Conservation (phyloP, 2,113 vertebrate species). For the Platichthys flesus region DNA sequence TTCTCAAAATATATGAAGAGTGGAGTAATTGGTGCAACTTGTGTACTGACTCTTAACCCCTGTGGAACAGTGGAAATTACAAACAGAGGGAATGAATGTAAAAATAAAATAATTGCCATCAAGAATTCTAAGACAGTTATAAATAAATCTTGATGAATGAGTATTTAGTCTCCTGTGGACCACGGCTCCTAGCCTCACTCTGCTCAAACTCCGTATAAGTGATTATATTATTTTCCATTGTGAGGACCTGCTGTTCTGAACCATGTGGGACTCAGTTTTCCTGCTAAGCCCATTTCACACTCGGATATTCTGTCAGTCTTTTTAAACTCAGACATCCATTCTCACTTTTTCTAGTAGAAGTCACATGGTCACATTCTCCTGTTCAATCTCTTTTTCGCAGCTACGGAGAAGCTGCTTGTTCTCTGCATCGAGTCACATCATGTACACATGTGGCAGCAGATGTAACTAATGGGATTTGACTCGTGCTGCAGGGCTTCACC, state of each 20-base stretch:
- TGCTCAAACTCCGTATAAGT: not conserved
- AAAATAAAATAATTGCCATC: too few species aligned
- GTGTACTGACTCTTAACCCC: too few species aligned
- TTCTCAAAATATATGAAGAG: too few species aligned
- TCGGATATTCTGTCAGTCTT: too few species aligned
- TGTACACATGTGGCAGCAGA: too few species aligned
- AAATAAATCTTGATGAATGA: conserved; percentile 1
- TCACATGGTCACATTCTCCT: conserved; percentile 20
- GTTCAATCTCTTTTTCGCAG: conserved; percentile 6
- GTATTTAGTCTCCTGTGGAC: not conserved
- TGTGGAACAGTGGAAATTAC: too few species aligned
- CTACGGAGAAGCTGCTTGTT: conserved; percentile 43
- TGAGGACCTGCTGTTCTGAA: not conserved
- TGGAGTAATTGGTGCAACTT: too few species aligned
- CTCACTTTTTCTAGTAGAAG: conserved; percentile 21
- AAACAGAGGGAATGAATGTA: too few species aligned
- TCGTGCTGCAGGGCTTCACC: too few species aligned
- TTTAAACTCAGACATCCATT: not conserved
- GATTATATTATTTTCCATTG: not conserved
- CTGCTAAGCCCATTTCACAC: not conserved
- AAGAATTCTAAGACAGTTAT: too few species aligned
- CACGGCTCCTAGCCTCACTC: not conserved
- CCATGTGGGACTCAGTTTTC: not conserved
- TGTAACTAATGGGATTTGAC: too few species aligned
- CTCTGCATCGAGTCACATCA: conserved; percentile 28